Evolutionary conservation across 2,888 invertebrate genomes (phyloP).

Genomic region (Esperia sulphurella): DNA sequence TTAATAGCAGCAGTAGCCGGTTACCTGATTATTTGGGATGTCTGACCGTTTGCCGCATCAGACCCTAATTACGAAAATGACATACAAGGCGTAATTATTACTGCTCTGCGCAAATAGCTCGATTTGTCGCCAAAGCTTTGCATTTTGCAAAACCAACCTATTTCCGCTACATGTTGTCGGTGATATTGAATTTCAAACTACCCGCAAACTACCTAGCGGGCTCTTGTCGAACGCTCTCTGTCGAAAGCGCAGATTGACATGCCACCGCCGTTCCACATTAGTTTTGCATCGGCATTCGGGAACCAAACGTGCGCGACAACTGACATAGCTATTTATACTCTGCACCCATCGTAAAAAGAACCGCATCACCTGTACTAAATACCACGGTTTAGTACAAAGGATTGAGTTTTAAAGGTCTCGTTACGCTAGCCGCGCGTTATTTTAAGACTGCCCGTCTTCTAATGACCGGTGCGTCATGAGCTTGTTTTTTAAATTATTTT

Average conservation of each 20-base stretch:
- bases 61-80: no score
- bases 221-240: neutral
- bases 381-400: neutral
- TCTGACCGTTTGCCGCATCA: no score
- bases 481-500: slow-evolving; percentile 40
- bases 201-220: neutral
- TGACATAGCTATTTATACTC: slow-evolving; percentile 68
- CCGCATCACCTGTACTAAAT: slow-evolving; percentile 35
- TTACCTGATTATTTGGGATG: no score
- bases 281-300: slow-evolving; percentile 64
- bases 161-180: neutral
- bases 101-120: no score
- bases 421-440: slow-evolving; percentile 31
- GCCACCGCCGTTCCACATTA: slow-evolving; percentile 56
- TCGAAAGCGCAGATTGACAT: slow-evolving; percentile 53
- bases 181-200: slow-evolving; percentile 5
- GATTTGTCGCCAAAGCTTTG: no score
- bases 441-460: slow-evolving; percentile 31
- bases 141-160: neutral
- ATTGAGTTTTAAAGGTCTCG: slow-evolving; percentile 15
- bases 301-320: slow-evolving; percentile 58
- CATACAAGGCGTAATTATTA: no score
- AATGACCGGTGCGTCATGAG: slow-evolving; percentile 58
- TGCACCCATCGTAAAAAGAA: slow-evolving; percentile 33
- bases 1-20: no score